These are phyloP conservation scores for Pangasius larnaudii DNA, from an alignment of 2,797 vertebrate genomes.

Conservation along the genomic window DNA sequence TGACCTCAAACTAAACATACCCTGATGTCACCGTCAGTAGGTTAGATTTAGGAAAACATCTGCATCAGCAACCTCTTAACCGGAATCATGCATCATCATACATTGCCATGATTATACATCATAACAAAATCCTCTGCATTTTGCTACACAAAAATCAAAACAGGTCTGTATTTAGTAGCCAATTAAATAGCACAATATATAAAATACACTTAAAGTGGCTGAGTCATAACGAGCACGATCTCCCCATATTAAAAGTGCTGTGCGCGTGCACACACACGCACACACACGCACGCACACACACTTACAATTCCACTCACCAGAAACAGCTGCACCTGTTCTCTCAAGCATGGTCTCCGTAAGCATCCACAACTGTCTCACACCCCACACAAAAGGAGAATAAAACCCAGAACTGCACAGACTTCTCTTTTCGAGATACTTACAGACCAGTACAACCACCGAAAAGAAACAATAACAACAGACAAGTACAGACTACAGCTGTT, in stretches of 20 bases:
- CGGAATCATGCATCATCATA: not conserved
- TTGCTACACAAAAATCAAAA: not conserved
- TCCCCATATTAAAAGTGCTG: not conserved
- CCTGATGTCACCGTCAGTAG: not conserved
- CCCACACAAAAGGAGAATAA: not conserved
- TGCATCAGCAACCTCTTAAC: not conserved
- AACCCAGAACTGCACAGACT: conserved; percentile 25
- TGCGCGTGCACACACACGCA: not conserved
- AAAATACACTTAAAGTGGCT: not conserved
- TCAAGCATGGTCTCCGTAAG: conserved; percentile 73
- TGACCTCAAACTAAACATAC: not conserved
- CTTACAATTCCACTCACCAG: conserved; percentile 69
- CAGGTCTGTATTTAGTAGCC: not conserved
- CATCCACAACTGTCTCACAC: conserved; percentile 36
- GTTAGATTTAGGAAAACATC: not conserved
- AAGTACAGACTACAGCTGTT: conserved; percentile 57
- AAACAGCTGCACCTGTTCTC: conserved; percentile 68
- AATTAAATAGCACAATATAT: not conserved
- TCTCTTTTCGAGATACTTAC: conserved; percentile 1
- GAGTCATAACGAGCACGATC: not conserved
- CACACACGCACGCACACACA: conserved; percentile 11
- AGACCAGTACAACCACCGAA: conserved; percentile 55
- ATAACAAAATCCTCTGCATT: not conserved
- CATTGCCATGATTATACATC: not conserved
- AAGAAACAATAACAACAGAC: conserved; percentile 45